phyloP scores from a whole-genome alignment of 2,888 invertebrate genomes.

The Xanthorhoe designata region DNA sequence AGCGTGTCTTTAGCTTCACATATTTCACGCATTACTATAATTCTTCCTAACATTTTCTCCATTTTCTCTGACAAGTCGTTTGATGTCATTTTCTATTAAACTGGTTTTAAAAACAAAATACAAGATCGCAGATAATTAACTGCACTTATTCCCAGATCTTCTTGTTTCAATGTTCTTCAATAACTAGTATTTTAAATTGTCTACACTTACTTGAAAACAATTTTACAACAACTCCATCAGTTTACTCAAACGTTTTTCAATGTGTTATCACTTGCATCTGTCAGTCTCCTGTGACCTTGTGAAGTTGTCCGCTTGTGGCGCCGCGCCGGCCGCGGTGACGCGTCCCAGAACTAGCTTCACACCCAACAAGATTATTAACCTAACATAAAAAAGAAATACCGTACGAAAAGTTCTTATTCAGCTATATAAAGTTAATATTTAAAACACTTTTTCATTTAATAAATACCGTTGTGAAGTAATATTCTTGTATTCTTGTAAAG shows the following conservation, averaged over 20 bases:
- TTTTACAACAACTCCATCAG: not conserved
- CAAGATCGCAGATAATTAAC: not conserved
- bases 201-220: not conserved
- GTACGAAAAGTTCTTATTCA: not conserved
- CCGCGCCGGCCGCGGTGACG: not conserved
- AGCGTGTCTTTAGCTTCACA: constrained; percentile 33
- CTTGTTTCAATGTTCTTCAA: not conserved
- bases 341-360: constrained; percentile 12
- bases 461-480: not conserved
- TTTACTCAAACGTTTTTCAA: not conserved
- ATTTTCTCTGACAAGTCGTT: constrained; percentile 20
- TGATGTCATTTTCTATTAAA: not conserved
- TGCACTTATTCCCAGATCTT: not conserved
- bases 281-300: constrained; percentile 10
- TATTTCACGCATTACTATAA: constrained; percentile 39
- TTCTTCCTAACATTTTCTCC: constrained; percentile 36
- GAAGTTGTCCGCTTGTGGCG: constrained; percentile 25
- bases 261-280: not conserved
- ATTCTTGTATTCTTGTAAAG: constrained; percentile 36
- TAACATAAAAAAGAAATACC: not conserved
- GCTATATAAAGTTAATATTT: not conserved
- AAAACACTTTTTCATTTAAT: not conserved
- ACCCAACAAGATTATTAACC: not conserved
- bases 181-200: not conserved
- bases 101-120: not conserved